phyloP scores from a whole-genome alignment of 2,888 invertebrate genomes.

The Alloscopus bannaensis region DNA sequence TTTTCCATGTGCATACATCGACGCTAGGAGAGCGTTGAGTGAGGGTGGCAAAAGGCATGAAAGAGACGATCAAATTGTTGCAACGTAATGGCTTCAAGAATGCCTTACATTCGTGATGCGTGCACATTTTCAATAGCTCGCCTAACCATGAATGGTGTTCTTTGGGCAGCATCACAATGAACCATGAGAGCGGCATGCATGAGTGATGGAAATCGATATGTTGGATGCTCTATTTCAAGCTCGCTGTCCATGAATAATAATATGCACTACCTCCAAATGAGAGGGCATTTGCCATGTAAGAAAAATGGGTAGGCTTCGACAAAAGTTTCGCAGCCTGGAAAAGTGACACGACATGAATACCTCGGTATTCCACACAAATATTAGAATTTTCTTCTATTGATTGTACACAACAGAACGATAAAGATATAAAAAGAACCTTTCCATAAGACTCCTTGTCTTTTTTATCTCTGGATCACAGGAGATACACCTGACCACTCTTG shows the following conservation, averaged over 20 bases:
- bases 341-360: no score
- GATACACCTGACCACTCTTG: slow-evolving; percentile 62
- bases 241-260: no score
- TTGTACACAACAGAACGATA: no score
- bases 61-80: slow-evolving; percentile 52
- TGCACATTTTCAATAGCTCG: no score
- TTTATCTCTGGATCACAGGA: no score
- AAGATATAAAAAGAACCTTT: no score
- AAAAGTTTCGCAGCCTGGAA: slow-evolving; percentile 49
- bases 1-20: no score
- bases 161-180: not conserved
- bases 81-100: slow-evolving; percentile 50
- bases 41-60: slow-evolving; percentile 41
- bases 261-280: slow-evolving; percentile 28
- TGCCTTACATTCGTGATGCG: not conserved
- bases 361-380: no score
- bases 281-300: slow-evolving; percentile 47
- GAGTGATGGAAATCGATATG: slow-evolving; percentile 55
- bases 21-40: slow-evolving; percentile 10
- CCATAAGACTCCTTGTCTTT: no score
- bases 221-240: slow-evolving; percentile 53
- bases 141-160: not conserved
- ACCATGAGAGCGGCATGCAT: slow-evolving; percentile 23
- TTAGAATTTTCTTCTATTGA: no score
- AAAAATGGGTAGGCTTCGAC: slow-evolving; percentile 51